A percentile compares a stretch with the other conserved stretches of the same genome.
These are phyloP conservation scores for Zingel zingel DNA, from an alignment of 2,113 vertebrate species.

Conservation along the genomic window DNA sequence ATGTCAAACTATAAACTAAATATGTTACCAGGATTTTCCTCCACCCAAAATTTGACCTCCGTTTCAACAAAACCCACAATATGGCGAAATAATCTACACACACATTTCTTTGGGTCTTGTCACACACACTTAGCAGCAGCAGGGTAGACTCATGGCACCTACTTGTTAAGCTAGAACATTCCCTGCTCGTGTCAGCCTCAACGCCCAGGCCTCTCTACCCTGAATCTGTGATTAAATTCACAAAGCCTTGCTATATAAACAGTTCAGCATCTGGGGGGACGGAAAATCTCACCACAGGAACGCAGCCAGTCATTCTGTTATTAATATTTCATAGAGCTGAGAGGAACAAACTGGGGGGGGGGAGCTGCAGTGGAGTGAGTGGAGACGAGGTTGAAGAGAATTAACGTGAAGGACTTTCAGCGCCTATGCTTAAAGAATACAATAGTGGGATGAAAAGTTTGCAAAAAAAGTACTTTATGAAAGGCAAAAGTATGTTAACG, in stretches of 20 bases:
- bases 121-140: slow-evolving; percentile 46
- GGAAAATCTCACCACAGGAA: slow-evolving; percentile 79
- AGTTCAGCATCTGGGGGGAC: slow-evolving; percentile 78
- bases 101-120: slow-evolving; percentile 40
- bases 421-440: slow-evolving; percentile 4
- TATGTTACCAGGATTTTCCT: neutral
- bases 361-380: slow-evolving; percentile 5
- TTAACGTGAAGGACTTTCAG: slow-evolving; percentile 33
- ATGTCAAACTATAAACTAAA: neutral
- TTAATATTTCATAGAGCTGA: slow-evolving; percentile 82
- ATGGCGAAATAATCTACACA: slow-evolving; percentile 34
- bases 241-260: slow-evolving; percentile 82
- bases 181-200: slow-evolving; percentile 59
- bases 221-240: slow-evolving; percentile 78
- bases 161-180: slow-evolving; percentile 76
- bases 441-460: neutral
- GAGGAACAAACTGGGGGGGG: slow-evolving; percentile 27
- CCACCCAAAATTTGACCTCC: neutral
- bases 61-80: slow-evolving; percentile 17
- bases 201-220: slow-evolving; percentile 63
- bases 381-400: slow-evolving; percentile 27
- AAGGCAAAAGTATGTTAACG: neutral
- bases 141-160: slow-evolving; percentile 67
- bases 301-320: slow-evolving; percentile 78
- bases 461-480: slow-evolving; percentile 1